Evolutionary conservation across 1,140 invertebrate species (phyloP).

Genomic region (Sipha flava): DNA sequence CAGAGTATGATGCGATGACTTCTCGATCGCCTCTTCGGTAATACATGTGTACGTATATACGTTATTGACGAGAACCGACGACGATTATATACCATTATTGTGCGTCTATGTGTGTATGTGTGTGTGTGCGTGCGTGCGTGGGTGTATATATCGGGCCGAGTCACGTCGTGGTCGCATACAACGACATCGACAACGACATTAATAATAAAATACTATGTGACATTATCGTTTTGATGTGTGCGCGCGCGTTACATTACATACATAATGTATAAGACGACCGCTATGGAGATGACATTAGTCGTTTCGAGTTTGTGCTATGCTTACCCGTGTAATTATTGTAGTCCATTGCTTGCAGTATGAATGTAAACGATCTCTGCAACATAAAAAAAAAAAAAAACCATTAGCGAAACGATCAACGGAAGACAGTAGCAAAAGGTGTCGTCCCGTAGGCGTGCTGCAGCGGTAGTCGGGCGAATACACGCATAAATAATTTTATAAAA

Average conservation of each 20-base stretch:
- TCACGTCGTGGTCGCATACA: not conserved
- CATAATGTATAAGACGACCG: no score
- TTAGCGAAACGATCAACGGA: not conserved
- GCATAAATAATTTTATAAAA: no score
- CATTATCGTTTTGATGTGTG: not conserved
- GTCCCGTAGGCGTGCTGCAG: no score
- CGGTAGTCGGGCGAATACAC: no score
- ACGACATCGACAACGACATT: not conserved
- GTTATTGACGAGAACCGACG: not conserved
- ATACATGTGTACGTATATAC: not conserved
- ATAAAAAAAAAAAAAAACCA: constrained; percentile 41
- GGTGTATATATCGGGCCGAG: not conserved
- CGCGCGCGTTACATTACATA: not conserved
- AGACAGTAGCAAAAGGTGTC: no score
- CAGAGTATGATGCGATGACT: not conserved
- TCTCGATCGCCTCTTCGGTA: not conserved
- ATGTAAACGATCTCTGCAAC: constrained; percentile 80
- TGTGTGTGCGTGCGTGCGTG: not conserved
- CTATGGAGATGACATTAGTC: no score
- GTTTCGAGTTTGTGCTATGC: no score
- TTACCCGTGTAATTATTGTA: constrained; percentile 55
- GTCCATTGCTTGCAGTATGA: constrained; percentile 83
- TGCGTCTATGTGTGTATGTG: not conserved
- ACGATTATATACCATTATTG: not conserved
- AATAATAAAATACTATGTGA: not conserved